Evolutionary conservation across 2,888 invertebrate species (phyloP).

Genomic region (Andrena dorsata): DNA sequence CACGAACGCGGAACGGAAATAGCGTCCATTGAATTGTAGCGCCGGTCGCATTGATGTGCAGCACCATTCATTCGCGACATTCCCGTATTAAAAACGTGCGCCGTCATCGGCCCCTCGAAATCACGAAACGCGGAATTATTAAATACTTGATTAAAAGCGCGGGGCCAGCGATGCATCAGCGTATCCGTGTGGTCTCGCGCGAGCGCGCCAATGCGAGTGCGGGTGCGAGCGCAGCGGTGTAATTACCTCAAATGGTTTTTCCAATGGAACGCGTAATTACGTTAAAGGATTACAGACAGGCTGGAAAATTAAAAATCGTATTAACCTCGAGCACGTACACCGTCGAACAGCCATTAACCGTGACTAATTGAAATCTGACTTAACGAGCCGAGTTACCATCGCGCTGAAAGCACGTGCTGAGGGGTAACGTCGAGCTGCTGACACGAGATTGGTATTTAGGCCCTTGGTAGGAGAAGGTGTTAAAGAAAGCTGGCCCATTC

Average conservation of each 20-base stretch:
- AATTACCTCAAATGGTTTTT: slow-evolving; percentile 60
- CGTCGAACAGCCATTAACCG: slow-evolving; percentile 46
- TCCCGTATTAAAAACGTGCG: slow-evolving; percentile 33
- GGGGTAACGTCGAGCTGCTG: not conserved
- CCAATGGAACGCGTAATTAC: slow-evolving; percentile 62
- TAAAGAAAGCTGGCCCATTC: too few species aligned
- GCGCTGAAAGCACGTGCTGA: slow-evolving; percentile 4
- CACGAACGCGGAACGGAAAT: not conserved
- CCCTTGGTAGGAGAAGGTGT: too few species aligned
- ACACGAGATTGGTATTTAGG: too few species aligned
- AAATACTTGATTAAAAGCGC: slow-evolving; percentile 59
- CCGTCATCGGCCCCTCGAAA: slow-evolving; percentile 38
- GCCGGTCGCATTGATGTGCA: not conserved
- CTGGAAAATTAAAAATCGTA: slow-evolving; percentile 52
- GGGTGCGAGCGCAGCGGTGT: slow-evolving; percentile 12
- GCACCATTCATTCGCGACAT: slow-evolving; percentile 7
- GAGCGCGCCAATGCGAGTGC: not conserved
- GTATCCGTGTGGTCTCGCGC: not conserved
- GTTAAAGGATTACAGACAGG: slow-evolving; percentile 56
- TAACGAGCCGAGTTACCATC: slow-evolving; percentile 36
- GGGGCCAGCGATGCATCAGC: slow-evolving; percentile 29
- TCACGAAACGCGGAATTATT: slow-evolving; percentile 50
- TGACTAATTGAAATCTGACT: slow-evolving; percentile 50
- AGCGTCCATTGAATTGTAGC: slow-evolving; percentile 37
- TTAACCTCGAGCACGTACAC: slow-evolving; percentile 54